Evolutionary conservation across 2,888 invertebrate species (phyloP).

Genomic region (Ormyrus rosae): DNA sequence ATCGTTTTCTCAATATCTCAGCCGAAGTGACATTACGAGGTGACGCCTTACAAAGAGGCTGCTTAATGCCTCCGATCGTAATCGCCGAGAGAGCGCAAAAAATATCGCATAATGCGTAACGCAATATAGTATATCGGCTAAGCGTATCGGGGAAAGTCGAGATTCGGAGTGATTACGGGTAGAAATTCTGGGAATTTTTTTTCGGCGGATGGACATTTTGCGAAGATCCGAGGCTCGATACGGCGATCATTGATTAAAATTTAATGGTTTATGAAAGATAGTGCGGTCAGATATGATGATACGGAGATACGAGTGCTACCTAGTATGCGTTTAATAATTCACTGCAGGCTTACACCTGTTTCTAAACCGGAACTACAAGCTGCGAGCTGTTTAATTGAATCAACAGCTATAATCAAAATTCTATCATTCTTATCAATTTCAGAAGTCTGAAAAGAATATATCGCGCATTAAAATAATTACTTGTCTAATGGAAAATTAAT

Average conservation of each 20-base stretch:
- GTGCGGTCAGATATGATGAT: conserved; percentile 32
- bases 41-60: conserved; percentile 11
- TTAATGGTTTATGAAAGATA: conserved; percentile 5
- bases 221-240: not conserved
- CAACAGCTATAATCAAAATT: not conserved
- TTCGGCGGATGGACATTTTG: not conserved
- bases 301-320: not conserved
- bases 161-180: too few relatives aligned
- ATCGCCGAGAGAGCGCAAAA: not conserved
- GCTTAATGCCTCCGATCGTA: conserved; percentile 12
- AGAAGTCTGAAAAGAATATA: too few relatives aligned
- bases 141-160: too few relatives aligned
- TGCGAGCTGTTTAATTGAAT: not conserved
- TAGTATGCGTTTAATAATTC: not conserved
- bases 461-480: too few relatives aligned
- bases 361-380: conserved; percentile 5
- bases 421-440: too few relatives aligned
- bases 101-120: too few relatives aligned
- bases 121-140: too few relatives aligned
- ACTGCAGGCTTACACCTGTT: conserved; percentile 16
- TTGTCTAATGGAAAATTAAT: too few relatives aligned
- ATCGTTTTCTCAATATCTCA: not conserved
- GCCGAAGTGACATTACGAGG: not conserved
- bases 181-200: not conserved
- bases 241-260: conserved; percentile 22